These are phyloP conservation scores for Borostomias antarcticus DNA, from an alignment of 2,797 vertebrate species.

Conservation along the genomic window DNA sequence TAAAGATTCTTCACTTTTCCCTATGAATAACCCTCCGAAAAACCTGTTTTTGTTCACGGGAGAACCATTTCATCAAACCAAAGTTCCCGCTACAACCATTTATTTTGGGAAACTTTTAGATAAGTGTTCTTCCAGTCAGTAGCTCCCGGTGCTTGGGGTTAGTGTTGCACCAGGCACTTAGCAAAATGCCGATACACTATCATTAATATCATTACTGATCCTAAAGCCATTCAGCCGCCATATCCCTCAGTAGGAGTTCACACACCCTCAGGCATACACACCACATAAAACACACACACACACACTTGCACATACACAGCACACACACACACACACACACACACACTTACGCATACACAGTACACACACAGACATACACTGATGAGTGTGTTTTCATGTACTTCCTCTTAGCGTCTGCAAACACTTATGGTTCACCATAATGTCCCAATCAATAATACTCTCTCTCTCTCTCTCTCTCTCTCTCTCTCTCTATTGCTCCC, in stretches of 20 bases:
- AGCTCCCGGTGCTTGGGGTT: not conserved
- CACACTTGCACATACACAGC: not conserved
- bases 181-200: not conserved
- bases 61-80: too few species aligned
- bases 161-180: not conserved
- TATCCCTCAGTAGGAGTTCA: not conserved
- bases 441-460: not conserved
- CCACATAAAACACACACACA: conserved; percentile 2
- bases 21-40: too few species aligned
- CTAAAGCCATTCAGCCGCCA: not conserved
- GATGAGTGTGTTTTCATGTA: not conserved
- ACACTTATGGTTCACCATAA: not conserved
- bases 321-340: conserved; percentile 5
- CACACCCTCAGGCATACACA: not conserved
- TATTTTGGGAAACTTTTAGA: too few species aligned
- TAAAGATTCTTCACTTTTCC: too few species aligned
- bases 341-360: conserved; percentile 4
- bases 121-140: not conserved
- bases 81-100: too few species aligned
- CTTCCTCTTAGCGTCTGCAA: not conserved
- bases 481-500: too few species aligned
- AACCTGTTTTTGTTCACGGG: too few species aligned
- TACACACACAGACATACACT: not conserved
- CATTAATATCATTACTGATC: not conserved
- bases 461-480: conserved; percentile 1